Evolutionary conservation across 2,113 vertebrate species (phyloP), one percentile per base, ranked within the genome.

Genomic region (Gadus chalcogrammus): DNA sequence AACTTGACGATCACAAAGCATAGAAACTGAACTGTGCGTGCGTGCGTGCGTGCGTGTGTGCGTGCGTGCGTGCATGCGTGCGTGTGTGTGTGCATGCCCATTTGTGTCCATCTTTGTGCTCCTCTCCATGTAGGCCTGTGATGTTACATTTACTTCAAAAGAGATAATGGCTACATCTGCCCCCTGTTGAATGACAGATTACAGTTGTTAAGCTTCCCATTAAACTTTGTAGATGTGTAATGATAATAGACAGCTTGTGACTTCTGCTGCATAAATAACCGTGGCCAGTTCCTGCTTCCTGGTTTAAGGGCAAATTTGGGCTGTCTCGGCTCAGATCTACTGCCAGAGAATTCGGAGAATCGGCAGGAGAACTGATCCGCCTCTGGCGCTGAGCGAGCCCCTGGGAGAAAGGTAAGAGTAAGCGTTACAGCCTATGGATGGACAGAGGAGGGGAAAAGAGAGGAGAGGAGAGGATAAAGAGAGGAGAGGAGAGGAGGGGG

Each of bases 361-460:
- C 75, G 73, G 74, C 74, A 83, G 79, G 78, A 48, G 92, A 90
- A 90, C 42, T 81, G 87, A 94, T 90, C 79, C 71, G 64, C 74
- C 64, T 75, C 1, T 75, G 79, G 87, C 79, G 91, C 78, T 82
- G 79, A 79, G 61, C n/a, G 76, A 73, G 72, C 88, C 84, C 84
- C 74, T 87, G 78, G 87, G 89, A 82, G 75, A 83, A 83, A 83
- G 77, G 69, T 81, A 82, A 38, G 80, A 73, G 84, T 17, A 61
- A 85, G 3, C 81, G 80, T 79, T 86, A 82, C 35, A 66, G 53
- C 31, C 85, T 91, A 90, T 88, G 86, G 86, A 86, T 78, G 85
- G 85, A 86, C 11, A 70, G 8, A 61, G 27, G 74, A 52, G 76
- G 67, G 76, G 75, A 5, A 24, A 24, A 53, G 38, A 35, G 56